Conservation (phyloP, 2,113 vertebrate species). For the Pontoporia blainvillei region DNA sequence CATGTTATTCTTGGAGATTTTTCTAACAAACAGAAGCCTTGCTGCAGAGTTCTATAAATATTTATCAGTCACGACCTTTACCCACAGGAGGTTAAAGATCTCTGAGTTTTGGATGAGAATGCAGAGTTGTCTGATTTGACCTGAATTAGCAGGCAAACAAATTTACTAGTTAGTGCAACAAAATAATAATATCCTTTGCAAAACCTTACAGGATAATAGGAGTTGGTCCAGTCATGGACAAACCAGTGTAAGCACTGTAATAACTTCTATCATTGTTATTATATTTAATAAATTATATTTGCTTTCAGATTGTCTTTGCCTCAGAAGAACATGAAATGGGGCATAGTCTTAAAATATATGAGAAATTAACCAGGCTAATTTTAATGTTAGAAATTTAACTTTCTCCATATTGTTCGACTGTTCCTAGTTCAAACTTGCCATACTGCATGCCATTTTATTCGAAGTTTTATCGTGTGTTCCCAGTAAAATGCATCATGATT, state of each 20-base stretch:
- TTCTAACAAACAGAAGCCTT: slow-evolving; percentile 71
- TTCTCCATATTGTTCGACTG: background rate
- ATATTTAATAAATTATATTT: slow-evolving; percentile 38
- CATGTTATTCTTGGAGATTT: slow-evolving; percentile 63
- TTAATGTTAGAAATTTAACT: slow-evolving; percentile 16
- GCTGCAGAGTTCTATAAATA: slow-evolving; percentile 70
- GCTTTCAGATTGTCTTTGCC: background rate
- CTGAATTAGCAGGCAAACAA: slow-evolving; percentile 56
- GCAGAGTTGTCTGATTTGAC: slow-evolving; percentile 66
- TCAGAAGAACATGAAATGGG: slow-evolving; percentile 20
- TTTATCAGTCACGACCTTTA: slow-evolving; percentile 70
- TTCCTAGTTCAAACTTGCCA: background rate
- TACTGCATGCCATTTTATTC: background rate
- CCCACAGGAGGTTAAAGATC: slow-evolving; percentile 70
- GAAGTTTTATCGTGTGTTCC: background rate
- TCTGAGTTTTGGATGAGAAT: slow-evolving; percentile 63
- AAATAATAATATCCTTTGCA: slow-evolving; percentile 32
- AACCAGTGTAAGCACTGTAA: background rate
- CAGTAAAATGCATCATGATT: background rate
- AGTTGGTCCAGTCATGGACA: background rate
- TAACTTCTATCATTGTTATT: background rate
- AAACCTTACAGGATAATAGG: background rate
- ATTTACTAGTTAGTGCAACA: background rate
- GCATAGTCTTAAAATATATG: background rate
- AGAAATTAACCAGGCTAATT: background rate